A percentile compares a stretch with the other conserved stretches of the same genome.
These are phyloP conservation scores for Chaetura pelagica DNA, from an alignment of 2,113 vertebrate species.

Conservation along the genomic window DNA sequence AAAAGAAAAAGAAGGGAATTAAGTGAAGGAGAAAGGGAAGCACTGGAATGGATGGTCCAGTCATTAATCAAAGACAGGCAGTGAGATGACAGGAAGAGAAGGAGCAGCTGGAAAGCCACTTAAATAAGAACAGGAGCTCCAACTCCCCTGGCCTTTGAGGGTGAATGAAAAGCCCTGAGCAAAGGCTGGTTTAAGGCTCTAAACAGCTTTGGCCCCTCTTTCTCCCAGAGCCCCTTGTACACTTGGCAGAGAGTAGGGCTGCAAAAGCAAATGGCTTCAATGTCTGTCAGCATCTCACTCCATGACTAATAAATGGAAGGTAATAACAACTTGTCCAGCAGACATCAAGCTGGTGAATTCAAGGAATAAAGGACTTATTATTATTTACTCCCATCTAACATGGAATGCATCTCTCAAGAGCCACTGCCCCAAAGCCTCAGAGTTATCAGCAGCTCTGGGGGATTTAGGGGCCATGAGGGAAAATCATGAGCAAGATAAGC, in stretches of 20 bases:
- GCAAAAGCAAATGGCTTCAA: neutral
- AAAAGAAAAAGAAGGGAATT: neutral
- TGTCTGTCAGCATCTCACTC: neutral
- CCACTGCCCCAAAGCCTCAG: neutral
- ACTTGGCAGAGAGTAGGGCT: neutral
- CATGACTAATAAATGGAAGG: neutral
- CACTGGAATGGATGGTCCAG: neutral
- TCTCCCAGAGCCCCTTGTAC: neutral
- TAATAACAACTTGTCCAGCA: slow-evolving; percentile 18
- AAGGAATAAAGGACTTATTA: slow-evolving; percentile 40
- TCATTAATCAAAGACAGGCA: slow-evolving; percentile 46
- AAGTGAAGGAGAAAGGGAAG: slow-evolving; percentile 49
- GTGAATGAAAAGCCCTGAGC: neutral
- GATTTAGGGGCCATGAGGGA: neutral
- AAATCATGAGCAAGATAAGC: neutral
- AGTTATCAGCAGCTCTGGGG: neutral
- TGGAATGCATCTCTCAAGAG: accelerated
- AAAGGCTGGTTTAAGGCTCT: accelerated
- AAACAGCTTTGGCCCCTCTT: neutral
- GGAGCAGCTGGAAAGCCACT: slow-evolving; percentile 5
- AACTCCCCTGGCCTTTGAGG: neutral
- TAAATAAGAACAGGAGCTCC: neutral
- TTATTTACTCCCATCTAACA: neutral
- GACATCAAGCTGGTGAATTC: neutral
- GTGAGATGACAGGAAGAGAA: neutral